A percentile compares a stretch with the other conserved stretches of the same genome.
Conservation (phyloP, 2,888 invertebrate species). For the Melolontha melolontha region DNA sequence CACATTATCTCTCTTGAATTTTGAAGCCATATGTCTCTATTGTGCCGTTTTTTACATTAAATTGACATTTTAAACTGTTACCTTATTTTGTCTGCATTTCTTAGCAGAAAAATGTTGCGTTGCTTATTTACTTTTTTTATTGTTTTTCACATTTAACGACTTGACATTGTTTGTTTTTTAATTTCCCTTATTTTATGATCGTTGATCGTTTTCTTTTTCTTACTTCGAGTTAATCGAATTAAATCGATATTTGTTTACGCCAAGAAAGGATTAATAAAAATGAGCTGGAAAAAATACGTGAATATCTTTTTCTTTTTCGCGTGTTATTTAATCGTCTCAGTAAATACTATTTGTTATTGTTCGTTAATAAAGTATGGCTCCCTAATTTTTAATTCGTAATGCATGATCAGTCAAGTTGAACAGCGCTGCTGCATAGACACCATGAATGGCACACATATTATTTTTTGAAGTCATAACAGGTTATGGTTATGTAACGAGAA, state of each 20-base stretch:
- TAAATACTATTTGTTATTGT: no score
- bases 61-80: constrained; percentile 24
- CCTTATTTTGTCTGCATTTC: constrained; percentile 19
- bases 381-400: background rate
- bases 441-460: background rate
- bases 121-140: background rate
- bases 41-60: constrained; percentile 29
- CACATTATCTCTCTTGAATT: constrained; percentile 13
- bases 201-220: no score
- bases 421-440: background rate
- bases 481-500: constrained; percentile 15
- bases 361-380: no score
- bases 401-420: constrained; percentile 25
- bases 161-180: background rate
- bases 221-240: no score
- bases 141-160: background rate
- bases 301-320: no score
- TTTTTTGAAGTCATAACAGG: background rate
- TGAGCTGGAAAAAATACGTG: no score
- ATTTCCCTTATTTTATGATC: background rate
- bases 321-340: no score
- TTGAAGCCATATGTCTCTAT: constrained; percentile 29
- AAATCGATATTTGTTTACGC: no score
- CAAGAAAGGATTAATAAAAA: no score
- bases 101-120: constrained; percentile 6